Evolutionary conservation across 2,797 vertebrate genomes (phyloP), one percentile per base, ranked within the genome.

Genomic region (Cichlasoma orientale): DNA sequence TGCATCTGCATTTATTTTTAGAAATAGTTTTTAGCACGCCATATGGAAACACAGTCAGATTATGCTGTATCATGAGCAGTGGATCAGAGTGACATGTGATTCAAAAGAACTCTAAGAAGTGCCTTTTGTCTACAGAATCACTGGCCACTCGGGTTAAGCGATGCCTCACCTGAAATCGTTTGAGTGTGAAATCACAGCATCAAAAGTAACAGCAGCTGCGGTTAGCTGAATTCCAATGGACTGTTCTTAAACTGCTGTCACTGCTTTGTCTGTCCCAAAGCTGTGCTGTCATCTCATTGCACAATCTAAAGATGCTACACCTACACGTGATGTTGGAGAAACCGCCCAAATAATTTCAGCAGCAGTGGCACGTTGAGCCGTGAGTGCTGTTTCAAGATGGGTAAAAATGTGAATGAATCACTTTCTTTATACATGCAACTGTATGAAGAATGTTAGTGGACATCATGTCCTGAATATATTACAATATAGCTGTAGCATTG

Each of bases 111-210:
- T 8, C 47, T 50, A 50, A 50, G 47, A 50, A 31, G 44, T 68
- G 63, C 7, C 63, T n/a, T 68, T 68, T 31, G 18, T 31, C 29
- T 31, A 3, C 44, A 9, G 44, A 68, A 68, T 68, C 25, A n/a
- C 18, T 50, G 29, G 25, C 50, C 25, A n/a, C 63, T 68, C 44
- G n/a, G 63, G 63, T 68, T 68, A 52, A 68, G 14, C 29, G 63
- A 50, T 31, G 29, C 44, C 63, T 68, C 63, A 68, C 41, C 18
- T 52, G 8, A 58, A 74, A 25, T 66, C n/a, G 25, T 77, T 78
- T 44, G 23, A 33, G 19, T 59, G 47, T 23, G n/a, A 71, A 55
- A 72, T 61, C 50, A 8, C 4, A 38, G 21, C 41, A 21, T 56
- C 8, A 11, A 76, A n/a, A 18, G 33, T 72, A 58, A 75, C 38